Evolutionary conservation across 2,113 vertebrate species (phyloP).

Genomic region (Dipodomys merriami): DNA sequence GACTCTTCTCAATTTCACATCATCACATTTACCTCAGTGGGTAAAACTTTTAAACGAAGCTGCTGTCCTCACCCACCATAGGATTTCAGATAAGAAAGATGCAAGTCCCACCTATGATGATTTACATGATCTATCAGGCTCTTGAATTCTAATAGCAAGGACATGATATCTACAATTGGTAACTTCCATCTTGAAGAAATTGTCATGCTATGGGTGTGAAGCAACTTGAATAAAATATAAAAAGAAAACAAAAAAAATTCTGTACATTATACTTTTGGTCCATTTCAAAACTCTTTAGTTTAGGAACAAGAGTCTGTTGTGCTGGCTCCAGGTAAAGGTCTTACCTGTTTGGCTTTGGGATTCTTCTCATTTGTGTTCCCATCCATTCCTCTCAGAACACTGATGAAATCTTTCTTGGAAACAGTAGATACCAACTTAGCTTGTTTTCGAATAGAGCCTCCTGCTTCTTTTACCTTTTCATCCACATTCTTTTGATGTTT

Average conservation of each 20-base stretch:
- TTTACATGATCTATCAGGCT: background rate
- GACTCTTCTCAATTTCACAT: background rate
- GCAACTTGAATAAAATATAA: background rate
- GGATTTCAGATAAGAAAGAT: background rate
- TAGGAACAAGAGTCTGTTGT: background rate
- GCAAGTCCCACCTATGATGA: fast-evolving
- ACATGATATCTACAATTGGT: background rate
- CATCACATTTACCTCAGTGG: too few relatives aligned
- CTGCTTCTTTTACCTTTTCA: slow-evolving; percentile 90
- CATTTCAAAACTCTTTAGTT: background rate
- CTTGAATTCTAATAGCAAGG: background rate
- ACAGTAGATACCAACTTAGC: slow-evolving; percentile 92
- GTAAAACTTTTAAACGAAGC: background rate
- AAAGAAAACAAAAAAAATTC: background rate
- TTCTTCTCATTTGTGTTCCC: slow-evolving; percentile 63
- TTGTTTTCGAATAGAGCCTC: slow-evolving; percentile 91
- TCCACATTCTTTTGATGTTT: slow-evolving; percentile 92
- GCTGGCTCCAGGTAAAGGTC: background rate
- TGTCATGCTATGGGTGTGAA: too few relatives aligned
- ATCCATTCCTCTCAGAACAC: slow-evolving; percentile 89
- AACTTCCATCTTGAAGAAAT: background rate
- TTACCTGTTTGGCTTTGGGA: slow-evolving; percentile 82
- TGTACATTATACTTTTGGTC: background rate
- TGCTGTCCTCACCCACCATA: background rate
- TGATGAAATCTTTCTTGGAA: slow-evolving; percentile 96